Conservation (phyloP, 2,113 vertebrate species). For the Notarius lentiginosus region DNA sequence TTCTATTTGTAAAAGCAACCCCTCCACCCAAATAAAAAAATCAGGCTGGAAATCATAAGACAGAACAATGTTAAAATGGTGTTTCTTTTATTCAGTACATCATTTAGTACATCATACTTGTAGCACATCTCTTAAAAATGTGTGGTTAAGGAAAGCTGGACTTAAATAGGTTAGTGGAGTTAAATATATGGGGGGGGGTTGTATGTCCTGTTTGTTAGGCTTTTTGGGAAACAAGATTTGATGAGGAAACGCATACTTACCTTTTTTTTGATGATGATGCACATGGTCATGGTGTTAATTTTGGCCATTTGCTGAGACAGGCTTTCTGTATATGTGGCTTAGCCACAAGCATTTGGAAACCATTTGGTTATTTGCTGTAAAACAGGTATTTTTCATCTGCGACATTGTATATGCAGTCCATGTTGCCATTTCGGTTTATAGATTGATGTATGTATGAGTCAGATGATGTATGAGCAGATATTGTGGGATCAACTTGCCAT, state of each 20-base stretch:
- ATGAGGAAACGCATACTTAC: not conserved
- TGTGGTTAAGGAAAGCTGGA: not conserved
- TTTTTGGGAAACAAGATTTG: not conserved
- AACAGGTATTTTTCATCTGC: not conserved
- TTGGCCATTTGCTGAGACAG: not conserved
- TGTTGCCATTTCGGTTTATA: not conserved
- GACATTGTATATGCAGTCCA: not conserved
- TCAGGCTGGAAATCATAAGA: not conserved
- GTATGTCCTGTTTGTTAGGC: not conserved
- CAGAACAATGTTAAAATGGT: not conserved
- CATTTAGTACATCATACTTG: too few relatives aligned
- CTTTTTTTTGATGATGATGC: not conserved
- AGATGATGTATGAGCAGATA: constrained; percentile 21
- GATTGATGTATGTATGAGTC: not conserved
- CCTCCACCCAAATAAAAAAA: not conserved
- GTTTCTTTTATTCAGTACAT: not conserved
- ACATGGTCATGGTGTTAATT: not conserved
- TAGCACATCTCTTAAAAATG: not conserved
- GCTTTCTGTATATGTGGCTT: not conserved
- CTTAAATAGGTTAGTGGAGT: not conserved
- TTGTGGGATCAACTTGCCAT: constrained; percentile 1
- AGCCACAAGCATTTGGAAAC: not conserved
- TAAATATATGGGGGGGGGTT: not conserved
- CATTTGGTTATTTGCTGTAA: not conserved
- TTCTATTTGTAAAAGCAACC: not conserved